Evolutionary conservation across 2,888 invertebrate species (phyloP), one percentile per base, ranked within the genome.

Genomic region (Hermodice carunculata): DNA sequence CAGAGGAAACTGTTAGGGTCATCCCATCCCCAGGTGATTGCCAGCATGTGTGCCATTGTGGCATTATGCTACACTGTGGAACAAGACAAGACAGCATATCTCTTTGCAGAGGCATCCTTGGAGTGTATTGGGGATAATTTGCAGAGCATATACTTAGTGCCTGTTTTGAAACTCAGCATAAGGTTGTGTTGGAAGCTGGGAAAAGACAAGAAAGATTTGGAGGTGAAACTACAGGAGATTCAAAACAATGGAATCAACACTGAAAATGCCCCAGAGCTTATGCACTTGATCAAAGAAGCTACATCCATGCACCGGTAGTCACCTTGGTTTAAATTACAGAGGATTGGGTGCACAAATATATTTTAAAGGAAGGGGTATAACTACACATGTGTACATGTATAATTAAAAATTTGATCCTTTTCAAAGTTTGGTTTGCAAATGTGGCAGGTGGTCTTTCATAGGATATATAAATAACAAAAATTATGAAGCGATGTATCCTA

Each of bases 101-200:
- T 78, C 44, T 83, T 81, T 69, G 82, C 83, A 2, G 79, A 80
- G 37, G 71, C 75, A 19, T 85, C 85, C 0, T 61, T 84, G n/a
- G 66, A 76, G 22, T 76, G 77, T 57, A 69, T 78, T 19, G 67
- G 68, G 3, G 60, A 69, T 5, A 76, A 78, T n/a, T 74, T 73
- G 11, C 14, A 56, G 14, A 77, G 76, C 49, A 67, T 72, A 34
- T 73, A 80, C 48, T 76, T 78, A n/a, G 70, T 82, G 29, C 80
- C 86, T 6, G 69, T 85, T 59, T 52, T 85, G 43, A 71, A 82
- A 49, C 65, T 78, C 11, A 71, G 78, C n/a, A 77, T 83, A 11
- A 71, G 84, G 40, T 70, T 85, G 22, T 80, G 81, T 54, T 85
- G 85, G 85, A 76, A 77, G 31, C 71, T 83, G 17, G 85, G 84